Evolutionary conservation across 37 sponge, comb jelly and placozoan species (phyloP).

Genomic region (Ephydatia muelleri): DNA sequence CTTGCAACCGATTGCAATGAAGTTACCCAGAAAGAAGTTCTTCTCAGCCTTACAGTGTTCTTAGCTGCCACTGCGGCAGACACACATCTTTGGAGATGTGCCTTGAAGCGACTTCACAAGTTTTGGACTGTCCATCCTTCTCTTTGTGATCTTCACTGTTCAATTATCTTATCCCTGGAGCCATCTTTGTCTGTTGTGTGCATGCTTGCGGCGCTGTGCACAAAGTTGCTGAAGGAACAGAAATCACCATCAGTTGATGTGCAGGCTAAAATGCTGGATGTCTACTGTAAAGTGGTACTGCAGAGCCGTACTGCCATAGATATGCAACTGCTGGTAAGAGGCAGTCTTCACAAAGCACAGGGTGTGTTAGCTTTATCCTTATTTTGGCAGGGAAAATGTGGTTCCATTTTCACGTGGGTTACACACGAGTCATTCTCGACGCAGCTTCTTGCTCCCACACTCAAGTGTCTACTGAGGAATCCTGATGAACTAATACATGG

Average conservation of each 20-base stretch:
- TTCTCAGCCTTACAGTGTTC: background rate
- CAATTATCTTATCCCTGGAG: background rate
- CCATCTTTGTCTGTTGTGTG: background rate
- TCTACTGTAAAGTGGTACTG: slow-evolving; percentile 17
- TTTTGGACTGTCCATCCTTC: background rate
- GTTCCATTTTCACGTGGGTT: slow-evolving; percentile 39
- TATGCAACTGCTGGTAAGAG: slow-evolving; percentile 12
- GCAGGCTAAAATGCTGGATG: slow-evolving; percentile 11
- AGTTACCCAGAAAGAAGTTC: background rate
- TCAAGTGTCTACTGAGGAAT: slow-evolving; percentile 66
- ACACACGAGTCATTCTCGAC: slow-evolving; percentile 44
- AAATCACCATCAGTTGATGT: background rate
- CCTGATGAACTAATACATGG: slow-evolving; percentile 71
- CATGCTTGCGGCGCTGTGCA: background rate
- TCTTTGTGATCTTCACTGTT: background rate
- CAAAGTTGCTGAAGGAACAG: background rate
- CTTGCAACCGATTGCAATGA: background rate
- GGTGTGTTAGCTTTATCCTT: background rate
- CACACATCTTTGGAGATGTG: background rate
- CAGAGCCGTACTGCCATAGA: background rate
- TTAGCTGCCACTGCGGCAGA: background rate
- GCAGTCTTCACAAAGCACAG: background rate
- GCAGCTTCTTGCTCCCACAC: slow-evolving; percentile 20
- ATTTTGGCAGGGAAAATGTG: slow-evolving; percentile 23
- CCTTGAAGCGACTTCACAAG: background rate